Conservation (phyloP, 2,888 invertebrate species). For the Scelioninae gen. 1 region DNA sequence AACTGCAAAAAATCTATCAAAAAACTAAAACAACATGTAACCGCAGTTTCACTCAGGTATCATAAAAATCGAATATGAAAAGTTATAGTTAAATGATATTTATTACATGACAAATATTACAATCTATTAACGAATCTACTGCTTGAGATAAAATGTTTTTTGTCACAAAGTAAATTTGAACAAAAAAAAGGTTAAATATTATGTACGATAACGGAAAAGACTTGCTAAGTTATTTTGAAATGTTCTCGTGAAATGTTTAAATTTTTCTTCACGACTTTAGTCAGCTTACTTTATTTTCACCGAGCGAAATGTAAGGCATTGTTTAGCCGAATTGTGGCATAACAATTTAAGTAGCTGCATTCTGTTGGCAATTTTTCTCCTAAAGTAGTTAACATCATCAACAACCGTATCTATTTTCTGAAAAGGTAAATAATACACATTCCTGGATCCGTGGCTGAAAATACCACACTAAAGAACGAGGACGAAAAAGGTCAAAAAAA, state of each 20-base stretch:
- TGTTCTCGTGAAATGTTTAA: neutral
- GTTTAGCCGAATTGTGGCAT: slow-evolving; percentile 39
- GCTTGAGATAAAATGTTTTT: too few species aligned
- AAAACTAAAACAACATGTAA: slow-evolving; percentile 1
- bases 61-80: slow-evolving; percentile 15
- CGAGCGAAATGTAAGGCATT: slow-evolving; percentile 23
- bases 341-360: slow-evolving; percentile 46
- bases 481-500: slow-evolving; percentile 4
- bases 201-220: too few species aligned
- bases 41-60: slow-evolving; percentile 4
- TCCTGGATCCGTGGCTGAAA: slow-evolving; percentile 58
- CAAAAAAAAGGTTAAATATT: neutral
- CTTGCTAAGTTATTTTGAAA: neutral
- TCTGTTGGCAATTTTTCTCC: slow-evolving; percentile 49
- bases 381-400: slow-evolving; percentile 62
- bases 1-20: slow-evolving; percentile 21
- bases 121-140: too few species aligned
- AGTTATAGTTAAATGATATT: slow-evolving; percentile 1
- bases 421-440: slow-evolving; percentile 66
- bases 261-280: slow-evolving; percentile 11
- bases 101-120: slow-evolving; percentile 7
- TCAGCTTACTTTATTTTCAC: slow-evolving; percentile 16
- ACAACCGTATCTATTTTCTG: slow-evolving; percentile 57
- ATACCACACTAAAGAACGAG: slow-evolving; percentile 33
- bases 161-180: neutral